Evolutionary conservation across 2,797 vertebrate species (phyloP).

Genomic region (Tympanoctomys barrerae): DNA sequence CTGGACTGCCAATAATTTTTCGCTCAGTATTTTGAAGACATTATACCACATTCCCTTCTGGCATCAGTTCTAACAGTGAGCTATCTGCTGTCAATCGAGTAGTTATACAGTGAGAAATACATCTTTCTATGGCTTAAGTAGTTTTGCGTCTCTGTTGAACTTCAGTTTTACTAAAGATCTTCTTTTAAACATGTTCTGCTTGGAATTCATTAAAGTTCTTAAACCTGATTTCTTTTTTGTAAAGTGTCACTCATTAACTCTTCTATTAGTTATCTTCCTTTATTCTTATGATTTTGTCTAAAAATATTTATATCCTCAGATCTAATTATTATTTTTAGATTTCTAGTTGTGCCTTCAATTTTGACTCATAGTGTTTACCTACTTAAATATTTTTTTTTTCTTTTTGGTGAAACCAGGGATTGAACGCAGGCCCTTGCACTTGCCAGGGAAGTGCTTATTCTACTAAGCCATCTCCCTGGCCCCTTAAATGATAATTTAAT

Average conservation of each 20-base stretch:
- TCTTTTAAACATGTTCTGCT: background rate
- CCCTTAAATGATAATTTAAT: background rate
- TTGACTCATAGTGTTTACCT: background rate
- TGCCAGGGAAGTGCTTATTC: no score
- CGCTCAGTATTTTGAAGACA: conserved; percentile 40
- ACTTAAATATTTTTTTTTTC: background rate
- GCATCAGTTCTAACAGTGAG: conserved; percentile 24
- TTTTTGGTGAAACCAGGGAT: no score
- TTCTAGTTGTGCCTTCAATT: background rate
- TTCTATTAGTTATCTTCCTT: background rate
- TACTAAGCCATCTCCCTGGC: no score
- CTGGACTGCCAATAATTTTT: conserved; percentile 43
- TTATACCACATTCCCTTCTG: background rate
- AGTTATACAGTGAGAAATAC: background rate
- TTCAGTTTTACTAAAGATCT: background rate
- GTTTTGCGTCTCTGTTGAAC: background rate
- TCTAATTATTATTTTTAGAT: conserved; percentile 16
- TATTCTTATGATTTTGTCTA: background rate
- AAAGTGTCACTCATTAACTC: background rate
- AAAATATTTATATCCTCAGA: background rate
- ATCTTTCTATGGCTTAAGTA: background rate
- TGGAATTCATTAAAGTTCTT: conserved; percentile 6
- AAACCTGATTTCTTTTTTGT: background rate
- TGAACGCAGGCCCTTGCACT: no score
- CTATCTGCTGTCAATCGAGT: background rate